phyloP scores from a whole-genome alignment of 2,888 invertebrate species.

The Drosophila parthenogenetica region DNA sequence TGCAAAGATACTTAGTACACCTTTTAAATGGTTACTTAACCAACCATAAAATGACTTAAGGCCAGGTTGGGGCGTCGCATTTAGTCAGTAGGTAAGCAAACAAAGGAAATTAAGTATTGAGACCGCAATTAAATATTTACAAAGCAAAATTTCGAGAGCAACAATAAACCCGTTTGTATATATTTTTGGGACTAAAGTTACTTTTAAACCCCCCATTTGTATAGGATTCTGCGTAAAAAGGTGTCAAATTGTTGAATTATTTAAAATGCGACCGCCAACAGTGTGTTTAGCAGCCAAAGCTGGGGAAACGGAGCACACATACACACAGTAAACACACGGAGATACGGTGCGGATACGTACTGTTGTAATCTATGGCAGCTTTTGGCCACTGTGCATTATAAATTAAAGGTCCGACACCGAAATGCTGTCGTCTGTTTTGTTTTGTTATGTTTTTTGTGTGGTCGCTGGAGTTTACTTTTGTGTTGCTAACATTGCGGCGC shows the following conservation, averaged over 20 bases:
- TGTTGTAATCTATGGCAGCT: constrained; percentile 36
- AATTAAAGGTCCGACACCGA: constrained; percentile 43
- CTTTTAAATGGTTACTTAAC: constrained; percentile 7
- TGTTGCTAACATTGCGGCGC: constrained; percentile 50
- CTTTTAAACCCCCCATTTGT: neutral
- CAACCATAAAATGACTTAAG: constrained; percentile 34
- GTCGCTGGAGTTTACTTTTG: constrained; percentile 43
- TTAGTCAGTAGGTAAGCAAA: constrained; percentile 22
- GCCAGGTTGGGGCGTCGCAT: constrained; percentile 13
- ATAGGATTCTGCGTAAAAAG: constrained; percentile 31
- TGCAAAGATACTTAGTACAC: neutral
- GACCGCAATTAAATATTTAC: constrained; percentile 71
- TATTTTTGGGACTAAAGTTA: neutral
- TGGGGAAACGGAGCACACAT: constrained; percentile 19
- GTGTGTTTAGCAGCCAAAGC: constrained; percentile 43
- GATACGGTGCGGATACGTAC: constrained; percentile 2
- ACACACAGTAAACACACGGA: constrained; percentile 22
- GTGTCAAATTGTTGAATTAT: constrained; percentile 74
- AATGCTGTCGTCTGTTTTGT: constrained; percentile 46
- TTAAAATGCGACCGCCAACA: constrained; percentile 49
- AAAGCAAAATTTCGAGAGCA: constrained; percentile 37
- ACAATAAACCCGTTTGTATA: constrained; percentile 47
- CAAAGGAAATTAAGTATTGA: constrained; percentile 43
- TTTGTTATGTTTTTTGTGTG: constrained; percentile 2
- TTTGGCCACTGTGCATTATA: constrained; percentile 59